phyloP scores from a whole-genome alignment of 2,888 invertebrate genomes.

The Matsumyia berberina region DNA sequence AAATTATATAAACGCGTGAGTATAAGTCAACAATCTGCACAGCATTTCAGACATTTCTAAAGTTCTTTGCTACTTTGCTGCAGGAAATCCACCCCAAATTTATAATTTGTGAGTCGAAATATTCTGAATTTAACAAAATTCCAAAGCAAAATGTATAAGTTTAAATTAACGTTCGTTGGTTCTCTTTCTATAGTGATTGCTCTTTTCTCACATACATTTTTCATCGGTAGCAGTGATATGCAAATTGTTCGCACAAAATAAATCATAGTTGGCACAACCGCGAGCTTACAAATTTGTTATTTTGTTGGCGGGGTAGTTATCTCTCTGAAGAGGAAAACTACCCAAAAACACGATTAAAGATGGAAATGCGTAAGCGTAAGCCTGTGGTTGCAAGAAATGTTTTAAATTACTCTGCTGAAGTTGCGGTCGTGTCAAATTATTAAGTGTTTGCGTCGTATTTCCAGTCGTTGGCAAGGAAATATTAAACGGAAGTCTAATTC shows the following conservation, averaged over 20 bases:
- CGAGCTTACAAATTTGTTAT: conserved; percentile 16
- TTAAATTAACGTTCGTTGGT: not conserved
- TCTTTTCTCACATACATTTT: not conserved
- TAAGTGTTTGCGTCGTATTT: conserved; percentile 11
- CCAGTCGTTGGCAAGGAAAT: conserved; percentile 14
- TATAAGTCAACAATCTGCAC: not conserved
- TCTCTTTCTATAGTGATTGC: not conserved
- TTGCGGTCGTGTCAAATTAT: conserved; percentile 23
- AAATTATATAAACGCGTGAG: not conserved
- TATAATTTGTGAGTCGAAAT: not conserved
- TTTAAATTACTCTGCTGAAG: conserved; percentile 4
- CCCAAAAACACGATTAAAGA: not conserved
- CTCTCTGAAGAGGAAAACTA: not conserved
- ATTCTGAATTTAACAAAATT: not conserved
- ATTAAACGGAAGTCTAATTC: conserved; percentile 20
- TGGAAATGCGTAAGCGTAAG: conserved; percentile 14
- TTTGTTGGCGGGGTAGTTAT: not conserved
- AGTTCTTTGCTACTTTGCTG: not conserved
- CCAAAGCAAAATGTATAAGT: too few species aligned
- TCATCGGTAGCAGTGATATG: conserved; percentile 18
- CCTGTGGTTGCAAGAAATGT: conserved; percentile 25
- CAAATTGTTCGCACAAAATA: conserved; percentile 32
- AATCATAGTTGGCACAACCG: conserved; percentile 31
- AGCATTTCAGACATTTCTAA: not conserved
- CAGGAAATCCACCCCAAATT: not conserved